phyloP scores from a whole-genome alignment of 2,888 invertebrate genomes.

The Platycnemis pennipes region DNA sequence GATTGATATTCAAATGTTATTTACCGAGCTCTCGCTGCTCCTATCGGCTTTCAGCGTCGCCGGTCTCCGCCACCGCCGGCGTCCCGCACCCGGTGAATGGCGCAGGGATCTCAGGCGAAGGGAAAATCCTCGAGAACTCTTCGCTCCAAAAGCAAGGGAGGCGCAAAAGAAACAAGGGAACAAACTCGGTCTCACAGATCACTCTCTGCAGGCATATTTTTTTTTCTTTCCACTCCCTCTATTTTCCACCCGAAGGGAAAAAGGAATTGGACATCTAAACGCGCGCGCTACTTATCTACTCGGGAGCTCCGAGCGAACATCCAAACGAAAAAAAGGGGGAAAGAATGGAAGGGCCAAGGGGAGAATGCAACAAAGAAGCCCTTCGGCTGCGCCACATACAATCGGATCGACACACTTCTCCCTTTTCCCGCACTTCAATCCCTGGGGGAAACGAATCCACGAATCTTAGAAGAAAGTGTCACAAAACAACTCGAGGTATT shows the following conservation, averaged over 20 bases:
- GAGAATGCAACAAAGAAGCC: background rate
- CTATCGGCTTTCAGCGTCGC: background rate
- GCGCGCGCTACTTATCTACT: background rate
- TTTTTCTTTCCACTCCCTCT: background rate
- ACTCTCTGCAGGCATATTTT: background rate
- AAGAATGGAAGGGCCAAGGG: background rate
- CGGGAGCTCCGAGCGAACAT: background rate
- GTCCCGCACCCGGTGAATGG: background rate
- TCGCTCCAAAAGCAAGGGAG: background rate
- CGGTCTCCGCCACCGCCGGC: background rate
- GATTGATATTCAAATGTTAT: background rate
- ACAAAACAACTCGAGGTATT: background rate
- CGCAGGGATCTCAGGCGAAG: background rate
- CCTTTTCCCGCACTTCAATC: background rate
- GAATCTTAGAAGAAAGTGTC: background rate
- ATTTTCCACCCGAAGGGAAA: background rate
- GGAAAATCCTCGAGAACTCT: constrained; percentile 19
- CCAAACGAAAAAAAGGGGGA: background rate
- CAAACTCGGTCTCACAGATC: background rate
- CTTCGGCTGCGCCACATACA: background rate
- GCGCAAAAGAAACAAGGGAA: background rate
- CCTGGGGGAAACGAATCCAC: constrained; percentile 18
- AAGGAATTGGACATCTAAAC: background rate
- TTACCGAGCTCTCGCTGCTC: background rate
- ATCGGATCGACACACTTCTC: constrained; percentile 20